Percentiles rank a stretch among this genome's conserved stretches.
Conservation (phyloP, 1,140 invertebrate genomes). For the Ganaspis sp. region DNA sequence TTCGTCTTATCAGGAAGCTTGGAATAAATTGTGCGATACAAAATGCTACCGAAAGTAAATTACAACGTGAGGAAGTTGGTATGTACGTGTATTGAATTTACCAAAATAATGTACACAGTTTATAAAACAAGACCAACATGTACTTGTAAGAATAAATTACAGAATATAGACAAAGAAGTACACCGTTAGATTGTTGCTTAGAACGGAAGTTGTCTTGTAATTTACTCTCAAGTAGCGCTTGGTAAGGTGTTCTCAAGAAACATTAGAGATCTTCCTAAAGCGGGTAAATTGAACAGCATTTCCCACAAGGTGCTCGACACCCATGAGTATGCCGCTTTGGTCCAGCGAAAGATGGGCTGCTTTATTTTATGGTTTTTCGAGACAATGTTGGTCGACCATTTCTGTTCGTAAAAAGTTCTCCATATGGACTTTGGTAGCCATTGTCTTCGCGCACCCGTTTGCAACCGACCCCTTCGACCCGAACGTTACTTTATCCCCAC, state of each 20-base stretch:
- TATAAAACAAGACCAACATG: not conserved
- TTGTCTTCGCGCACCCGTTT: constrained; percentile 68
- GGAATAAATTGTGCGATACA: too few relatives aligned
- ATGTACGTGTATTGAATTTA: too few relatives aligned
- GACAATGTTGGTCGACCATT: constrained; percentile 72
- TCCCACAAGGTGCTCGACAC: constrained; percentile 42
- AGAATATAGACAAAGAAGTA: not conserved
- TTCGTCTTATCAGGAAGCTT: too few relatives aligned
- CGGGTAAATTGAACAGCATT: constrained; percentile 57
- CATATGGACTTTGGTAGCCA: constrained; percentile 68
- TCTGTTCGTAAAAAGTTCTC: constrained; percentile 65
- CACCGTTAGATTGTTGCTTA: not conserved
- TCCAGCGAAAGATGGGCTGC: constrained; percentile 54
- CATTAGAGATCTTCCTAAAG: constrained; percentile 46
- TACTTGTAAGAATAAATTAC: not conserved
- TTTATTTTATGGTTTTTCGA: constrained; percentile 75
- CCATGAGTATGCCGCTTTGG: constrained; percentile 26
- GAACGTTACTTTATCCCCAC: constrained; percentile 72
- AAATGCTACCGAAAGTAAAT: too few relatives aligned
- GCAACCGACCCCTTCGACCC: constrained; percentile 70
- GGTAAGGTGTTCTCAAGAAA: not conserved
- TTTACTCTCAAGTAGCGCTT: not conserved
- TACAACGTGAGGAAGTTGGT: too few relatives aligned
- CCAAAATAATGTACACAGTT: not conserved
- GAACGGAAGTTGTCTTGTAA: constrained; percentile 7